phyloP scores from a whole-genome alignment of 2,888 invertebrate species.

The Drosophila flavopinicola region DNA sequence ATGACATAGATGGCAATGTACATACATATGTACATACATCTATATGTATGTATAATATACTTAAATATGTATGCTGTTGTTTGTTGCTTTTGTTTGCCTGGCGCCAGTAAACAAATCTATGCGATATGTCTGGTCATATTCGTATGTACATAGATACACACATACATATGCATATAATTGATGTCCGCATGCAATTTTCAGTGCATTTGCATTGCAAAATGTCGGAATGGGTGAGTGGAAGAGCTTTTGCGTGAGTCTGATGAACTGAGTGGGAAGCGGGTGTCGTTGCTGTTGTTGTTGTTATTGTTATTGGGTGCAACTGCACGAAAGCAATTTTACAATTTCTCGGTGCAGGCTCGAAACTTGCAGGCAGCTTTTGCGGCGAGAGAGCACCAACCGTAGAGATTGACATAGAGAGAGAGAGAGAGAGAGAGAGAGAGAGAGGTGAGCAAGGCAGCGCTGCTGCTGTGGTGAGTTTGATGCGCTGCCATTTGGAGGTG shows the following conservation, averaged over 20 bases:
- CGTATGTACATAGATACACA: not conserved
- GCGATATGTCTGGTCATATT: slow-evolving; percentile 30
- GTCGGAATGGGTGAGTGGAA: slow-evolving; percentile 31
- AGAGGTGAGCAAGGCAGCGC: slow-evolving; percentile 1
- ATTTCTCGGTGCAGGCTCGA: slow-evolving; percentile 32
- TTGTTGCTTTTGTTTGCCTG: slow-evolving; percentile 23
- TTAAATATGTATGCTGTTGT: not conserved
- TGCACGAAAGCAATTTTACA: slow-evolving; percentile 16
- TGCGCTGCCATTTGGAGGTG: slow-evolving; percentile 60
- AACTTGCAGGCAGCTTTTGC: slow-evolving; percentile 33
- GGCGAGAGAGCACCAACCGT: slow-evolving; percentile 8
- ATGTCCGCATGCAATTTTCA: slow-evolving; percentile 65
- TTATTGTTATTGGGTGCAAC: slow-evolving; percentile 7
- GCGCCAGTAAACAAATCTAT: slow-evolving; percentile 46
- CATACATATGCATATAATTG: slow-evolving; percentile 28
- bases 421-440: not conserved
- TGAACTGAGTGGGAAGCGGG: slow-evolving; percentile 52
- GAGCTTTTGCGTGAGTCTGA: slow-evolving; percentile 56
- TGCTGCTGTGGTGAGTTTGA: slow-evolving; percentile 50
- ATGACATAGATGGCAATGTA: not conserved
- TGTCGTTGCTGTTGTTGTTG: not conserved
- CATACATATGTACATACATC: not conserved
- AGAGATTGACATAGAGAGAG: not conserved
- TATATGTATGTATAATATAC: not conserved
- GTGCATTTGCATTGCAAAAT: slow-evolving; percentile 70